Conservation (phyloP, 2,888 invertebrate genomes). For the Trichogramma dendrolimi region DNA sequence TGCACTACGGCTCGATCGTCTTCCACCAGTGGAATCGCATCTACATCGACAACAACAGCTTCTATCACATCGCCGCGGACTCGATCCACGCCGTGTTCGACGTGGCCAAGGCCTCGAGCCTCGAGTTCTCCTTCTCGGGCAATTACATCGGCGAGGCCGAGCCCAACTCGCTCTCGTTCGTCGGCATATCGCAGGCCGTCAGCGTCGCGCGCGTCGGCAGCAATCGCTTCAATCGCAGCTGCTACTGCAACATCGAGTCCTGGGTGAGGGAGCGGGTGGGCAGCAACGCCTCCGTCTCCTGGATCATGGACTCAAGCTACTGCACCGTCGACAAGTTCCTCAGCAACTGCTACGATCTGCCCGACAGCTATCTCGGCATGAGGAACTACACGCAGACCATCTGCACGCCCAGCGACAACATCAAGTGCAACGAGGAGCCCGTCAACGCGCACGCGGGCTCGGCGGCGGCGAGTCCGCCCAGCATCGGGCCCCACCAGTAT, state of each 20-base stretch:
- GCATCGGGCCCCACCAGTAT: constrained; percentile 48
- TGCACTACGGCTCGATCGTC: constrained; percentile 60
- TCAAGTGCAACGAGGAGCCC: constrained; percentile 59
- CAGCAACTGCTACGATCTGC: constrained; percentile 63
- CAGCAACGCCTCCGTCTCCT: constrained; percentile 52
- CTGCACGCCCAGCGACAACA: constrained; percentile 54
- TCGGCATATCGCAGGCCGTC: constrained; percentile 55
- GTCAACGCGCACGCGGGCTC: constrained; percentile 46
- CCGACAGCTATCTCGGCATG: constrained; percentile 62
- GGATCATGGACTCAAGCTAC: constrained; percentile 58
- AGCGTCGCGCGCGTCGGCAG: constrained; percentile 55
- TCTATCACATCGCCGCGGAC: constrained; percentile 57
- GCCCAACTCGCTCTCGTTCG: constrained; percentile 59
- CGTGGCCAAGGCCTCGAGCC: constrained; percentile 46
- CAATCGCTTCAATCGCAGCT: constrained; percentile 63
- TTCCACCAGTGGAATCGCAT: constrained; percentile 66
- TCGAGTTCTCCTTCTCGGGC: constrained; percentile 56
- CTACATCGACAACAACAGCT: constrained; percentile 63
- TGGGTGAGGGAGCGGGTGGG: constrained; percentile 58
- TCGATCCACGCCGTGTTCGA: constrained; percentile 57
- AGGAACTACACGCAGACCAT: constrained; percentile 61
- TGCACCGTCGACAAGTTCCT: constrained; percentile 61
- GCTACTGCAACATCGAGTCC: constrained; percentile 60
- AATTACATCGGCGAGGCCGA: constrained; percentile 59
- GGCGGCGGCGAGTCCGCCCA: constrained; percentile 41